Evolutionary conservation across 2,888 invertebrate genomes (phyloP), one percentile per base, ranked within the genome.

Genomic region (Coleophora flavipennella): DNA sequence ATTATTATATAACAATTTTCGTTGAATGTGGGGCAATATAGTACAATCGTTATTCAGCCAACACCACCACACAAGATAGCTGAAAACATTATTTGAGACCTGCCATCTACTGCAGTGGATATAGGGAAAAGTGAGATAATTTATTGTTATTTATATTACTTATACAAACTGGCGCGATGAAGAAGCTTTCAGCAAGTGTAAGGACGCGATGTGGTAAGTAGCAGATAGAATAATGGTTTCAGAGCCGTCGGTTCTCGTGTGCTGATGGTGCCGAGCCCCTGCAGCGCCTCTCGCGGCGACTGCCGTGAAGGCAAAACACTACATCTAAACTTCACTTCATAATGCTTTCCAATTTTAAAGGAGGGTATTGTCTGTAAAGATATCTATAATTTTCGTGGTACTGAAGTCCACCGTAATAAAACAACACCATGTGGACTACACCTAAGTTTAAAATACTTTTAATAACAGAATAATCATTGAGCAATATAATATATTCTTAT

Each of bases 311-410:
- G 78, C 80, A 66, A 72, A 76, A 65, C 66, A 71, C 81, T 83
- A 81, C 78, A 73, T 74, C 81, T 83, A 83, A 77, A 75, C 64
- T 69, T 78, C 58, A 76, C n/a, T n/a, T n/a, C n/a, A n/a, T n/a
- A n/a, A 80, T 67, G 52, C 59, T 62, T 73, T 71, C 64, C 65
- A 73, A 67, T 69, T 61, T 71, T 79, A 63, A 71, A 76, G 83
- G 83, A 83, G 80, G 81, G 81, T 84, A 84, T 84, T 84, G 83
- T 84, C 83, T 80, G 79, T 74, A n/a, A n/a, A n/a, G n/a, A n/a
- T 74, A 79, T 76, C 77, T 81, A 80, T 78, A 68, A 69, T 70
- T 77, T 77, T 75, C 71, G 69, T 75, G 74, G 68, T 54, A 55
- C 50, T 60, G 62, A 57, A 63, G 76, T 75, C 79, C 77, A 75